phyloP scores from a whole-genome alignment of 2,888 invertebrate genomes.

The Drosophila imparisetae region DNA sequence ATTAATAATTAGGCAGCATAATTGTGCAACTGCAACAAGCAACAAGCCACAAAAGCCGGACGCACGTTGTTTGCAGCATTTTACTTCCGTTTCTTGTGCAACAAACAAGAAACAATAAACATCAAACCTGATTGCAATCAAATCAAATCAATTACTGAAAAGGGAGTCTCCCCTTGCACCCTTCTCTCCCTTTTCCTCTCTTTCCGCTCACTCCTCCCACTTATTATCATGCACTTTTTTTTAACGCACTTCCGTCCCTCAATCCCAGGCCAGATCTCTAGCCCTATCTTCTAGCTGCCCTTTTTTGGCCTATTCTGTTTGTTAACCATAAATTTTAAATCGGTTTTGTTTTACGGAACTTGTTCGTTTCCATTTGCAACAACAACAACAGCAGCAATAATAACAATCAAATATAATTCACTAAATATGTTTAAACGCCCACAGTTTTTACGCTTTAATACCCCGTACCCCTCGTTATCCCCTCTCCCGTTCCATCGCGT shows the following conservation, averaged over 20 bases:
- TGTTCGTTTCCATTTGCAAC: conserved; percentile 19
- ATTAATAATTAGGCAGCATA: conserved; percentile 38
- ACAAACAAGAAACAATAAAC: neutral
- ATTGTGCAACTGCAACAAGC: conserved; percentile 1
- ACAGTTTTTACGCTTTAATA: conserved; percentile 42
- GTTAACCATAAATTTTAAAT: conserved; percentile 38
- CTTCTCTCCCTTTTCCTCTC: neutral
- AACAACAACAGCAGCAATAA: conserved; percentile 26
- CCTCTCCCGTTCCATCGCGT: neutral
- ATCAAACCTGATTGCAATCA: conserved; percentile 15
- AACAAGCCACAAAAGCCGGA: conserved; percentile 32
- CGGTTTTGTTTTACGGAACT: conserved; percentile 29
- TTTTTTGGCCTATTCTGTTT: neutral
- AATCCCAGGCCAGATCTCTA: conserved; percentile 21
- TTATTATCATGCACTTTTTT: conserved; percentile 11
- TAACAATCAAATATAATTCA: conserved; percentile 74
- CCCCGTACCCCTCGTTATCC: neutral
- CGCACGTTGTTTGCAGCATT: conserved; percentile 39
- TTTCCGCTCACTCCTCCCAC: neutral
- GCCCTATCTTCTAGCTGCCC: neutral
- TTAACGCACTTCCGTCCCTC: conserved; percentile 65
- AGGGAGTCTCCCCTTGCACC: neutral
- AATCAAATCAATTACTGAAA: conserved; percentile 17
- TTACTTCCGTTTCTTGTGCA: conserved; percentile 33
- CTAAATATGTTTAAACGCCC: conserved; percentile 77